These are phyloP conservation scores for Tenebrio molitor DNA, from an alignment of 1,140 invertebrate species.

Conservation along the genomic window DNA sequence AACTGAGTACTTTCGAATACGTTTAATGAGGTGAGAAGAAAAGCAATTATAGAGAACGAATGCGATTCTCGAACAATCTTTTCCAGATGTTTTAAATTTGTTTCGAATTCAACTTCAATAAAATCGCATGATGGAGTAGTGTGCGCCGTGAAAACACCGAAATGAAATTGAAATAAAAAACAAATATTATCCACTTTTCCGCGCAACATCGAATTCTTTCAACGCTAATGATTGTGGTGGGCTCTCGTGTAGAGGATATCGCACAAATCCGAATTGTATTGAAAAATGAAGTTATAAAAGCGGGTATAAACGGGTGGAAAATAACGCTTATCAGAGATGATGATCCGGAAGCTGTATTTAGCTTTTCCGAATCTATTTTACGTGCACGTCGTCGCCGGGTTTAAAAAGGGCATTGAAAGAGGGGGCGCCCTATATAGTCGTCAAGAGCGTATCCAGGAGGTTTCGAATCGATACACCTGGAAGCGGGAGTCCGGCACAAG, in stretches of 20 bases:
- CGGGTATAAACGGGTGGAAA: background rate
- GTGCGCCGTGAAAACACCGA: too few relatives aligned
- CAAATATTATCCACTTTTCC: too few relatives aligned
- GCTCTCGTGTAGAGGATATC: background rate
- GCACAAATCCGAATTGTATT: background rate
- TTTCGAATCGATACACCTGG: slow-evolving; percentile 28
- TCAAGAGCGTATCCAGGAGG: slow-evolving; percentile 30
- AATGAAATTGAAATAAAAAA: too few relatives aligned
- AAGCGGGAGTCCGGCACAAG: slow-evolving; percentile 16
- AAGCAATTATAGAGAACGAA: too few relatives aligned
- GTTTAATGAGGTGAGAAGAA: too few relatives aligned
- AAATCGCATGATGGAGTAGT: too few relatives aligned
- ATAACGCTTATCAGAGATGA: slow-evolving; percentile 10
- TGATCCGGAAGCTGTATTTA: slow-evolving; percentile 15
- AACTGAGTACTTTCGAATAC: too few relatives aligned
- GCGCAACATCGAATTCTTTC: too few relatives aligned
- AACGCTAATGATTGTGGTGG: too few relatives aligned
- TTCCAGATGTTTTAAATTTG: slow-evolving; percentile 7
- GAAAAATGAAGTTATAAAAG: slow-evolving; percentile 7
- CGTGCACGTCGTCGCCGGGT: slow-evolving; percentile 6
- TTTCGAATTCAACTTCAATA: background rate
- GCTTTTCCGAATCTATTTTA: slow-evolving; percentile 20
- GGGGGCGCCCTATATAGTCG: slow-evolving; percentile 20
- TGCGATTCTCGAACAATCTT: background rate
- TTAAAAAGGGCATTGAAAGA: slow-evolving; percentile 21